Evolutionary conservation across 2,797 vertebrate genomes (phyloP).

Genomic region (Rhodeus uyekii): DNA sequence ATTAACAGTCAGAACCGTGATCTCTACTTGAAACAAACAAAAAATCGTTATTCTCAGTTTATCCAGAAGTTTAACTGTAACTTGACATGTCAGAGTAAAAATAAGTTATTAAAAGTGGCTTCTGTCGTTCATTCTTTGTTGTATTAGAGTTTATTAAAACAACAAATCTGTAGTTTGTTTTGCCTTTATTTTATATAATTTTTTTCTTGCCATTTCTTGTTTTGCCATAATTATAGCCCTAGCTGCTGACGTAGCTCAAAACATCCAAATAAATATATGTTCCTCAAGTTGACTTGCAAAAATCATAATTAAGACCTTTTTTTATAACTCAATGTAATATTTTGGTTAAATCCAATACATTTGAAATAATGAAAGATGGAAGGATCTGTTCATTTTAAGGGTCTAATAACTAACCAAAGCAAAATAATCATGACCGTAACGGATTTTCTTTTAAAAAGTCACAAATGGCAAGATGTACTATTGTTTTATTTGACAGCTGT

Average conservation of each 20-base stretch:
- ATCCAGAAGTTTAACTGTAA: neutral
- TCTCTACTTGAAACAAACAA: neutral
- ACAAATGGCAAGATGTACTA: neutral
- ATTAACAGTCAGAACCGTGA: neutral
- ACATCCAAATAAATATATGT: neutral
- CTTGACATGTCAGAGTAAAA: neutral
- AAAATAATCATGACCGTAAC: neutral
- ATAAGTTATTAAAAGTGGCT: too few species aligned
- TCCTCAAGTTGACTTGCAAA: neutral
- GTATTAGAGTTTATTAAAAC: too few species aligned
- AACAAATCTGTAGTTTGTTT: neutral
- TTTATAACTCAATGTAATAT: neutral
- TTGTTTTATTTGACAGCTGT: neutral
- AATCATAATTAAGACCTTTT: neutral
- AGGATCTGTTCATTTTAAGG: neutral
- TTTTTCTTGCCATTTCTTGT: too few species aligned
- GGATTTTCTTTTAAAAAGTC: neutral
- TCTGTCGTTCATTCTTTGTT: neutral
- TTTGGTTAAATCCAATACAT: too few species aligned
- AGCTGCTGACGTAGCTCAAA: neutral
- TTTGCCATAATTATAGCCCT: neutral
- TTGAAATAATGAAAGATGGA: neutral
- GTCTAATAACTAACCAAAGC: neutral
- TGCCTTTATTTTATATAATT: too few species aligned
- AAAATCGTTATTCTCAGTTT: neutral